Evolutionary conservation across 2,888 invertebrate species (phyloP), one percentile per base, ranked within the genome.

Genomic region (Globia sparganii): DNA sequence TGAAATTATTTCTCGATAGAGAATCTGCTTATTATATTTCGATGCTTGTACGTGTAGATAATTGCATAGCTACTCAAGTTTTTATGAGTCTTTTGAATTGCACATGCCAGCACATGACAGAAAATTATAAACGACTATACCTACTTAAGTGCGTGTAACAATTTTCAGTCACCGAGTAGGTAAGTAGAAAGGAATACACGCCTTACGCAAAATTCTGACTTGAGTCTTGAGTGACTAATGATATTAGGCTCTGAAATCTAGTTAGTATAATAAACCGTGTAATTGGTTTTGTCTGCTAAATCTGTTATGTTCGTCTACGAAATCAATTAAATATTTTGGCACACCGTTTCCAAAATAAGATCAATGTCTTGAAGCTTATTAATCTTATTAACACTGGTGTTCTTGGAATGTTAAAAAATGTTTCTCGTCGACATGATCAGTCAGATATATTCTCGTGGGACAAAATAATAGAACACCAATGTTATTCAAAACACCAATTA

Each of bases 1-100:
- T 28, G 37, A 80, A 65, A 80, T 72, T 31, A 67, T 59, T 53
- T 80, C 68, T 72, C 53, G 67, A 56, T 40, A 31, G 25, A 79
- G 66, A 80, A 80, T 84, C 53, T 72, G 13, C 49, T 66, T 65
- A 69, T 62, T 83, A 73, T 67, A 80, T 59, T 64, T 49, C 21
- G 37, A 49, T n/a, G n/a, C 1, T 34, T 15, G 18, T 56, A 61
- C 81, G 85, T 81, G 81, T 66, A 28, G 46, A 58, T 84, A 80
- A 81, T 73, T 84, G 69, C 61, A 61, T 9, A 37, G 28, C 59
- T 84, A 72, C 78, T 80, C 56, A 34, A 11, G 53, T 79, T 79
- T 80, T 80, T 80, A 72, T 34, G 65, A 49, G 11, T 21, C 53
- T 66, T 58, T 81, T 59, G 40, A 84, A 71, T 84, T 72, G 56